These are phyloP conservation scores for Acanthococcus lagerstroemiae DNA, from an alignment of 2,888 invertebrate genomes.

Conservation along the genomic window DNA sequence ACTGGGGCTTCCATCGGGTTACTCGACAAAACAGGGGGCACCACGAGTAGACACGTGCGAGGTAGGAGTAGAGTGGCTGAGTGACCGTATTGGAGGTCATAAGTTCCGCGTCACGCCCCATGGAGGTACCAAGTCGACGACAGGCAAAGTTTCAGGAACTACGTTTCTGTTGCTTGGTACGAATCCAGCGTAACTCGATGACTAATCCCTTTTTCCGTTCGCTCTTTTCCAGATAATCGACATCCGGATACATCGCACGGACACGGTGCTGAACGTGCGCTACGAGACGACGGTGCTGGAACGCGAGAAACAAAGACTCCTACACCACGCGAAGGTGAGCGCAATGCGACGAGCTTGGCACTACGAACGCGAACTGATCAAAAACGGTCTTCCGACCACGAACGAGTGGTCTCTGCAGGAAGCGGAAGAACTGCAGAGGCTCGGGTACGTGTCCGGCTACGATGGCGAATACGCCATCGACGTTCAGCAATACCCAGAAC, in stretches of 20 bases:
- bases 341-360: slow-evolving; percentile 90
- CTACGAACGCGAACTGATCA: slow-evolving; percentile 73
- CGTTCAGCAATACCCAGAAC: slow-evolving; percentile 77
- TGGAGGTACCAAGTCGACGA: no score
- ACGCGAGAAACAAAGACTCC: slow-evolving; percentile 74
- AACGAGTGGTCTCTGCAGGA: slow-evolving; percentile 78
- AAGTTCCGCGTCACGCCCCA: no score
- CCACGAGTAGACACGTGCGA: no score
- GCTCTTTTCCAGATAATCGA: no score
- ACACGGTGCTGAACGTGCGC: slow-evolving; percentile 84
- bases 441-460: slow-evolving; percentile 72
- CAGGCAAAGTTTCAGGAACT: no score
- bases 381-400: slow-evolving; percentile 44
- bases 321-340: slow-evolving; percentile 79
- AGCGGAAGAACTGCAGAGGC: slow-evolving; percentile 76
- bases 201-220: no score
- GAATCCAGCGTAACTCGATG: no score
- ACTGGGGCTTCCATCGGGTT: no score
- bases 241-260: slow-evolving; percentile 84
- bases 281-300: slow-evolving; percentile 85
- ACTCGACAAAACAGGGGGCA: no score
- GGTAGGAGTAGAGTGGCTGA: no score
- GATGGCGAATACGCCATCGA: slow-evolving; percentile 88
- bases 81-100: no score
- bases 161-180: no score